Evolutionary conservation across 1,140 invertebrate species (phyloP).

Genomic region (Leptestheria dahalacensis): DNA sequence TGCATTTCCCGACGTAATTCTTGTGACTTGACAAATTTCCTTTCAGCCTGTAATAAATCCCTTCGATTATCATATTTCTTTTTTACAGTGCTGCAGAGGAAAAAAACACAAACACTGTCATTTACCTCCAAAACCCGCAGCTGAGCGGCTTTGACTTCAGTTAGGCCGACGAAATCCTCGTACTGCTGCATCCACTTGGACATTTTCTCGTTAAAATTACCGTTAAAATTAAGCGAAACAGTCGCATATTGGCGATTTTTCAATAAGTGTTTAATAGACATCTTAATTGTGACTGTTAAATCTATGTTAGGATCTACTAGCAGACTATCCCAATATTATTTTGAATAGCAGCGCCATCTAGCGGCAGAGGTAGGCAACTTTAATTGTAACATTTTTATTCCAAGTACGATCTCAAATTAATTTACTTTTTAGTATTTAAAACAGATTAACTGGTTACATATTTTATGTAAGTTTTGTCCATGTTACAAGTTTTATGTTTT

Average conservation of each 20-base stretch:
- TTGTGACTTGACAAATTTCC: conserved; percentile 42
- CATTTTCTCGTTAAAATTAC: conserved; percentile 17
- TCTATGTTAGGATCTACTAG: too few species aligned
- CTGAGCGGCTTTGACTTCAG: conserved; percentile 31
- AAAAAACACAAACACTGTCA: conserved; percentile 1
- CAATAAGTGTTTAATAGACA: background rate
- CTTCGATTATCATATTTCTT: conserved; percentile 26
- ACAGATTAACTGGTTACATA: too few species aligned
- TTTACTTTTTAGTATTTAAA: too few species aligned
- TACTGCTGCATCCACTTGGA: conserved; percentile 26
- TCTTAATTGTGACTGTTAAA: background rate
- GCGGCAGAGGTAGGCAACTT: background rate
- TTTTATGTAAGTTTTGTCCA: too few species aligned
- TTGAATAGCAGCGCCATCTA: background rate
- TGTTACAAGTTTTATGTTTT: too few species aligned
- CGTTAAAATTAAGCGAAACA: background rate
- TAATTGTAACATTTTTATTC: background rate
- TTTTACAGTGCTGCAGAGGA: too few species aligned
- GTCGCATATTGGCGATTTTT: background rate
- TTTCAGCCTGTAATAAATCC: conserved; percentile 42
- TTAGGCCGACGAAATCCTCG: conserved; percentile 33
- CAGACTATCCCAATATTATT: too few species aligned
- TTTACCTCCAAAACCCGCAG: conserved; percentile 29
- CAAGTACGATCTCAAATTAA: too few species aligned
- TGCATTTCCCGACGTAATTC: conserved; percentile 40